Evolutionary conservation across 2,797 vertebrate genomes (phyloP).

Genomic region (Numenius phaeopus): DNA sequence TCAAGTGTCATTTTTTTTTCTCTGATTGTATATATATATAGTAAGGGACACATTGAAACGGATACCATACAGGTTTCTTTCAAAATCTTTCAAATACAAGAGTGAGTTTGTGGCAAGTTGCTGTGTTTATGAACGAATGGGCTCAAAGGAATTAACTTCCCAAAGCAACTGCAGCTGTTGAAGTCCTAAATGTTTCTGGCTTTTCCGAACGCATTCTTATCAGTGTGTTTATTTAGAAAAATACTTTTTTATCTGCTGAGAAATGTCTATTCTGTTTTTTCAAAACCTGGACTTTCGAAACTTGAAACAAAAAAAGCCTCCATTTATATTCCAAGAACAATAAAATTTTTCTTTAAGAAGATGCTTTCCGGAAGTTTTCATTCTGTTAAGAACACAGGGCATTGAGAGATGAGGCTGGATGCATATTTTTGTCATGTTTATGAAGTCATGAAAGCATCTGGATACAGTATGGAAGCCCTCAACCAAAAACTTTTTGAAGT

Average conservation of each 20-base stretch:
- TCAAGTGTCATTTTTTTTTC: background rate
- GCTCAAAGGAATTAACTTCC: background rate
- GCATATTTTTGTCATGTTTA: background rate
- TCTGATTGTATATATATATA: background rate
- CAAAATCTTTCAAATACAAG: background rate
- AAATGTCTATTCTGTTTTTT: background rate
- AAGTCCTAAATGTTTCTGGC: background rate
- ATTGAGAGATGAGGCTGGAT: background rate
- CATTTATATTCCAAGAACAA: background rate
- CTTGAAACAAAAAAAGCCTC: background rate
- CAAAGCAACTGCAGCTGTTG: background rate
- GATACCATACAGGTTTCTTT: background rate
- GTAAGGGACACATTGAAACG: background rate
- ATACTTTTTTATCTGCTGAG: background rate
- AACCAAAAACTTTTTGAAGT: background rate
- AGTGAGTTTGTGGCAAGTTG: background rate
- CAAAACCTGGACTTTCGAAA: background rate
- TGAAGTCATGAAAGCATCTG: background rate
- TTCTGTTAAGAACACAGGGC: background rate
- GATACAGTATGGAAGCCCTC: background rate
- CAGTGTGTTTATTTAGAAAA: background rate
- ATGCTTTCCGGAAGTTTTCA: background rate
- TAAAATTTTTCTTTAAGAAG: background rate
- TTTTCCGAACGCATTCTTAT: background rate
- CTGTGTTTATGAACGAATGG: background rate